Evolutionary conservation across 2,797 vertebrate genomes (phyloP).

Genomic region (Epinephelus malabaricus): DNA sequence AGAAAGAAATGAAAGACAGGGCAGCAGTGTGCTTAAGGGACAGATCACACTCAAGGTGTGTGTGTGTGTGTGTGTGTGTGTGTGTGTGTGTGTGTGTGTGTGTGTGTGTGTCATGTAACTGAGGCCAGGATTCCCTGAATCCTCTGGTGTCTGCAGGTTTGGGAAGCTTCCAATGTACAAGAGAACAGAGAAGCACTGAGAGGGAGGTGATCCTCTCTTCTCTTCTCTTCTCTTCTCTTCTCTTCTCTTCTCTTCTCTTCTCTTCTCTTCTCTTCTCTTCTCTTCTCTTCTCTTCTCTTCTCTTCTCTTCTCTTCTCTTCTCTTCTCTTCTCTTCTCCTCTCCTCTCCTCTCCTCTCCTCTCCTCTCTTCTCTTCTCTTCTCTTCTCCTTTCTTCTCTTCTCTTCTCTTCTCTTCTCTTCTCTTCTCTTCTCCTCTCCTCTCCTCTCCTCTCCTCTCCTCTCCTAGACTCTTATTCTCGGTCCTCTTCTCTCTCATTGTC

Average conservation of each 20-base stretch:
- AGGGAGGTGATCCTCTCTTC: constrained; percentile 33
- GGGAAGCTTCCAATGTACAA: constrained; percentile 47
- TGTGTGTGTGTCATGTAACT: constrained; percentile 59
- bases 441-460: background rate
- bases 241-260: constrained; percentile 9
- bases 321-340: too few species aligned
- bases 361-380: too few species aligned
- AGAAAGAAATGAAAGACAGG: constrained; percentile 77
- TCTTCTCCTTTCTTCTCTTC: background rate
- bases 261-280: background rate
- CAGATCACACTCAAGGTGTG: constrained; percentile 59
- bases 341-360: too few species aligned
- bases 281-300: too few species aligned
- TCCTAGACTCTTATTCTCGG: background rate
- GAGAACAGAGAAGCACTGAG: constrained; percentile 34
- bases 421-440: background rate
- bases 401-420: background rate
- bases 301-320: too few species aligned
- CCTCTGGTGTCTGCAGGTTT: constrained; percentile 63
- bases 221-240: background rate
- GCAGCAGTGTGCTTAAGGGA: constrained; percentile 64
- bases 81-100: background rate
- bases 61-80: constrained; percentile 41
- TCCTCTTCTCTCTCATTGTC: background rate
- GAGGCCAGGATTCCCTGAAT: constrained; percentile 69